Base-by-base conservation (phyloP, 2,797 vertebrate species). In the Chrysocyon brachyurus region DNA sequence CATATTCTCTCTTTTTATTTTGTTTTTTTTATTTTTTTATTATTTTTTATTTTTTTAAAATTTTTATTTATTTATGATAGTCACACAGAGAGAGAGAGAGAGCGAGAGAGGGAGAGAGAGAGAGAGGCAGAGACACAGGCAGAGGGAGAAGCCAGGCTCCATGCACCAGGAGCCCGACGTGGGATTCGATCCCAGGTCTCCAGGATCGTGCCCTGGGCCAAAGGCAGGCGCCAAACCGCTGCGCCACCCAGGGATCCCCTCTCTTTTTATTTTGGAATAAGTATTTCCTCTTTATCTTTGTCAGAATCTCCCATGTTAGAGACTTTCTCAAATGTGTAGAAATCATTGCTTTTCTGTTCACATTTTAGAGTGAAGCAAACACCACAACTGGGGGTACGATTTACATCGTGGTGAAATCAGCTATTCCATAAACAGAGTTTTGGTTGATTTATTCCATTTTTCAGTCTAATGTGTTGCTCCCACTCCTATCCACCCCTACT, bases 321-420 rank as follows among this genome's bases (percentile, higher is more conserved):
- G 31, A 73, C 31, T 70, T 84, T 82, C 52, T 36, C 9, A 75
- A 68, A 64, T 59, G 10, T 31, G 31, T 54, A 36, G 24, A n/a
- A 72, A 63, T 88, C 36, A 33, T 95, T 63, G 56, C n/a, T 90
- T 93, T 83, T 93, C 88, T 61, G 21, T 73, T 90, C 26, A 73
- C 10, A 11, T 54, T 81, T 70, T 52, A 36, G 49, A 66, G 15
- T 49, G 36, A 86, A 63, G 61, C 31, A 66, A 92, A 56, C 16
- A 17, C 10, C 12, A 17, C n/a, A 33, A 77, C 16, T 17, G 6
- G 9, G 31, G 12, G 73, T 93, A 26, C n/a, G 77, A n/a, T 40
- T 88, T 83, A 52, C 46, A 33, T 11, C 86, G 33, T 52, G 61
- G 75, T 36, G 31, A 70, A 83, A 87, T 63, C 36, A 85, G 21